phyloP scores from a whole-genome alignment of 2,888 invertebrate genomes.

The Tanypteryx hageni region DNA sequence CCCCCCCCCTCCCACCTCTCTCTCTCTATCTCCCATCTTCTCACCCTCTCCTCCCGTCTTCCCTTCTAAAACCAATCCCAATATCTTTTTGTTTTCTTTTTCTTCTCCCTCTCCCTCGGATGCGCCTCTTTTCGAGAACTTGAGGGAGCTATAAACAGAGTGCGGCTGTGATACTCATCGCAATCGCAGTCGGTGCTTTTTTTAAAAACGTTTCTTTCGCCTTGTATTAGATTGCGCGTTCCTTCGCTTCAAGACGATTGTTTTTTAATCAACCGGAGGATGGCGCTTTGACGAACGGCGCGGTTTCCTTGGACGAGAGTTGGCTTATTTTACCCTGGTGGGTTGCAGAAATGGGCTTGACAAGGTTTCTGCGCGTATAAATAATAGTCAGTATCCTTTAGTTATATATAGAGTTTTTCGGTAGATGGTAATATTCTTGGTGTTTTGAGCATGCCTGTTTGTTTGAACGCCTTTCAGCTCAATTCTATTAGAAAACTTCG shows the following conservation, averaged over 20 bases:
- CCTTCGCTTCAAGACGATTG: not conserved
- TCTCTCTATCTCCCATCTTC: not conserved
- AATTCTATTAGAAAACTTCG: too few species aligned
- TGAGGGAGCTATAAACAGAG: slow-evolving; percentile 48
- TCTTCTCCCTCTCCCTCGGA: not conserved
- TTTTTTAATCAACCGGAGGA: slow-evolving; percentile 49
- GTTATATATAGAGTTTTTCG: too few species aligned
- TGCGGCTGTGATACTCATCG: slow-evolving; percentile 57
- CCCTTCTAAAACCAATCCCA: slow-evolving; percentile 50
- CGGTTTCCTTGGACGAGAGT: not conserved
- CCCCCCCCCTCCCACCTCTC: not conserved
- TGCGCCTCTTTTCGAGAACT: slow-evolving; percentile 7
- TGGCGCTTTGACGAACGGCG: slow-evolving; percentile 28
- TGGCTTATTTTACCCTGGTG: not conserved
- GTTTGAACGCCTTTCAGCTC: too few species aligned
- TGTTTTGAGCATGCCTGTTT: too few species aligned
- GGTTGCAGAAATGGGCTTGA: too few species aligned
- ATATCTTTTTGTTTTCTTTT: slow-evolving; percentile 44
- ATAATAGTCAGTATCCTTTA: too few species aligned
- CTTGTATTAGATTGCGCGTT: slow-evolving; percentile 31
- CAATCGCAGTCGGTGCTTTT: slow-evolving; percentile 25
- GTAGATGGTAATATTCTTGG: too few species aligned
- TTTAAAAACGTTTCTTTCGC: slow-evolving; percentile 27
- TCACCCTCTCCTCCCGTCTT: not conserved
- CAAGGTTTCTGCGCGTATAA: too few species aligned